Evolutionary conservation across 2,888 invertebrate species (phyloP).

Genomic region (Dasysyrphus tricinctus): DNA sequence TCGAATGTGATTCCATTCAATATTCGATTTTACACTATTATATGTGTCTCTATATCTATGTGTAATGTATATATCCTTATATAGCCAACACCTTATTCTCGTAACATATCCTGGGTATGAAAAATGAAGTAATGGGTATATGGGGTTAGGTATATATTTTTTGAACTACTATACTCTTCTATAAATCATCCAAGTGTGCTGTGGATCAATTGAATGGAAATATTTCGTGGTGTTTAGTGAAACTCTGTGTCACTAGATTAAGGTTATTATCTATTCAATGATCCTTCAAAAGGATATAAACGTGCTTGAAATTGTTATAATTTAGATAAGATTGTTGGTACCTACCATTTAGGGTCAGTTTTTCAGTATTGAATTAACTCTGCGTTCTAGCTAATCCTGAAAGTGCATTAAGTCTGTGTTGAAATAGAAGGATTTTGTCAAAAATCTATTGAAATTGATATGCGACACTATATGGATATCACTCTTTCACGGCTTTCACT

Average conservation of each 20-base stretch:
- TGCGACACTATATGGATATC: too few species aligned
- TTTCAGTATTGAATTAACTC: too few species aligned
- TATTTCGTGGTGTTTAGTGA: slow-evolving; percentile 11
- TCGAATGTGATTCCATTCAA: slow-evolving; percentile 61
- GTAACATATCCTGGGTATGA: slow-evolving; percentile 3
- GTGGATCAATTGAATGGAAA: slow-evolving; percentile 48
- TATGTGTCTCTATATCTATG: background rate
- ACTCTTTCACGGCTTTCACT: too few species aligned
- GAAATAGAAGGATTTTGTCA: too few species aligned
- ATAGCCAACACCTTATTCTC: slow-evolving; percentile 23
- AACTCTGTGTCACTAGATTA: background rate
- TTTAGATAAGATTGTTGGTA: too few species aligned
- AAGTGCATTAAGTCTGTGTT: too few species aligned
- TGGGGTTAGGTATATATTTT: slow-evolving; percentile 7
- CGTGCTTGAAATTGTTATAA: too few species aligned
- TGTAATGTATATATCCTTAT: background rate
- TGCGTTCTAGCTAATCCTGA: too few species aligned
- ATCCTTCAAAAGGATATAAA: too few species aligned
- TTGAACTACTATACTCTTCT: slow-evolving; percentile 9
- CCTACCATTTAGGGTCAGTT: too few species aligned
- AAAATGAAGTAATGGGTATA: background rate
- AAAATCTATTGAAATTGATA: too few species aligned
- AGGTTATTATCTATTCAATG: too few species aligned
- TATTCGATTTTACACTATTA: slow-evolving; percentile 13
- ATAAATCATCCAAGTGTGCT: slow-evolving; percentile 44